Conservation (phyloP, 2,797 vertebrate genomes). For the Ceryle rudis region DNA sequence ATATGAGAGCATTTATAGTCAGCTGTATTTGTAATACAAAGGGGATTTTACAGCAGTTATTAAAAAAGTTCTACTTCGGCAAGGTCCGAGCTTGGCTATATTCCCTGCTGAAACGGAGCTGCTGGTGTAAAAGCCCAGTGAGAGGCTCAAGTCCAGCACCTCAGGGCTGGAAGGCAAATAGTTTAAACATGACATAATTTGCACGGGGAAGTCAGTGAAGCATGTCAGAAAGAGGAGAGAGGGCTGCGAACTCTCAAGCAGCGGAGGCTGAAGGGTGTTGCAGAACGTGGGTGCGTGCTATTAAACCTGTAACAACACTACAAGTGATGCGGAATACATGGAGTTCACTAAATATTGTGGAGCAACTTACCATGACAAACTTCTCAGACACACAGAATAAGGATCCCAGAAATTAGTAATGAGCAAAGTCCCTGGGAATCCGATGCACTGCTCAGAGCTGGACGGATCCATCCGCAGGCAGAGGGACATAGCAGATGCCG, state of each 20-base stretch:
- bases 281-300: neutral
- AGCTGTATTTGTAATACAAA: neutral
- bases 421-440: neutral
- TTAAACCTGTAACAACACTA: neutral
- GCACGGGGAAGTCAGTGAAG: conserved; percentile 34
- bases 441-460: accelerated
- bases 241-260: neutral
- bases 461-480: neutral
- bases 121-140: conserved; percentile 56
- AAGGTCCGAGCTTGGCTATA: conserved; percentile 53
- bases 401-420: neutral
- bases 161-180: conserved; percentile 66
- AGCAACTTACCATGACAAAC: conserved; percentile 34
- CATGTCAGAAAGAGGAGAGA: neutral
- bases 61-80: conserved; percentile 7
- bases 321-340: neutral
- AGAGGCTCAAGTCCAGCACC: conserved; percentile 54
- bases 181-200: conserved; percentile 44
- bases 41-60: conserved; percentile 60
- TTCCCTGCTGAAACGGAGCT: conserved; percentile 65
- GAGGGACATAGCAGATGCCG: neutral
- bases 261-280: neutral
- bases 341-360: neutral
- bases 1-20: neutral
- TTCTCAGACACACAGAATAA: neutral